Conservation (phyloP, 2,888 invertebrate genomes). For the Troides aeacus region DNA sequence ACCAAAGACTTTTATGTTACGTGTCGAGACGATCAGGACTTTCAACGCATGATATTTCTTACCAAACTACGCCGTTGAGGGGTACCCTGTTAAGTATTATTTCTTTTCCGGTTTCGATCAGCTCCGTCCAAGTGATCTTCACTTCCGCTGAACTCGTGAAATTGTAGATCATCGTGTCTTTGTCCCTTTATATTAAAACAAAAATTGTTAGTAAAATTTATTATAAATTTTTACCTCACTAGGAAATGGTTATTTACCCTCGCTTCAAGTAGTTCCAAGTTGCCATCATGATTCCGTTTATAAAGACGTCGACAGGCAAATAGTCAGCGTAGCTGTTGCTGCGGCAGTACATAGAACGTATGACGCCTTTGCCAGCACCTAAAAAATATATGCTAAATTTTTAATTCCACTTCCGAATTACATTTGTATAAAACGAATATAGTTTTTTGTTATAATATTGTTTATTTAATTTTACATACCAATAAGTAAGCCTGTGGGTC, state of each 20-base stretch:
- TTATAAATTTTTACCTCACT: neutral
- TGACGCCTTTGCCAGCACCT: slow-evolving; percentile 86
- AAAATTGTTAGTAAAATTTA: neutral
- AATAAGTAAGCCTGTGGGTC: slow-evolving; percentile 84
- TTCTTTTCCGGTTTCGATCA: slow-evolving; percentile 88
- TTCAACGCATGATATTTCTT: slow-evolving; percentile 33
- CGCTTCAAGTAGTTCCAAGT: slow-evolving; percentile 82
- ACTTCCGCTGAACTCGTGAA: slow-evolving; percentile 89
- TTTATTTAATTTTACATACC: slow-evolving; percentile 43
- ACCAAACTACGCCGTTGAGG: slow-evolving; percentile 90
- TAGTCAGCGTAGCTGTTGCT: slow-evolving; percentile 84
- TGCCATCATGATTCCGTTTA: slow-evolving; percentile 84
- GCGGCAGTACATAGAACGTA: slow-evolving; percentile 87
- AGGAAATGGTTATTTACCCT: slow-evolving; percentile 53
- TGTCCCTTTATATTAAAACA: slow-evolving; percentile 54
- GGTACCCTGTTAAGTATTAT: slow-evolving; percentile 88
- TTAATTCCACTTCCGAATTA: too few species aligned
- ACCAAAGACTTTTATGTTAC: too few species aligned
- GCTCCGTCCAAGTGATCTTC: slow-evolving; percentile 91
- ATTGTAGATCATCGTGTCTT: slow-evolving; percentile 81
- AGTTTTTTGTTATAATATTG: too few species aligned
- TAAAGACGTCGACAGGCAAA: slow-evolving; percentile 83
- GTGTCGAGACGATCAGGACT: too few species aligned
- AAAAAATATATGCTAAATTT: slow-evolving; percentile 31
- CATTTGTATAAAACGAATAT: neutral